Percentiles rank a stretch among this genome's conserved stretches.
These are phyloP conservation scores for Fratercula arctica DNA, from an alignment of 2,797 vertebrate genomes.

Conservation along the genomic window DNA sequence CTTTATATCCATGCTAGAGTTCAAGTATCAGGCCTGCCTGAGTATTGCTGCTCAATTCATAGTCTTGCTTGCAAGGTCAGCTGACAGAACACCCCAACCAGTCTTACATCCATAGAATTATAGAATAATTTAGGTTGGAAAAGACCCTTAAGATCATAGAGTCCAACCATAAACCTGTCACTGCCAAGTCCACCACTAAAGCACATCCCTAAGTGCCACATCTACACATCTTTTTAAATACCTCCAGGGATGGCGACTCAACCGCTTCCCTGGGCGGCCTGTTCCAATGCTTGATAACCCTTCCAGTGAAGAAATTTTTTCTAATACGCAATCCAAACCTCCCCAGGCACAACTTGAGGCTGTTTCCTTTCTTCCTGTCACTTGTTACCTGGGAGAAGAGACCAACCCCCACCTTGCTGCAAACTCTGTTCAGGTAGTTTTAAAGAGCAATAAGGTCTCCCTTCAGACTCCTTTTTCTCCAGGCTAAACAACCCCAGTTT, in stretches of 20 bases:
- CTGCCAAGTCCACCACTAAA: not conserved
- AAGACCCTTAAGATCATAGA: not conserved
- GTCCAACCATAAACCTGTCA: not conserved
- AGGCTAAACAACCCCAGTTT: too few species aligned
- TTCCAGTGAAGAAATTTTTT: not conserved
- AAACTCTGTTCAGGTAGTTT: too few species aligned
- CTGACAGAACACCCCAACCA: not conserved
- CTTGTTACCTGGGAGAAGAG: not conserved
- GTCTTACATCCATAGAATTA: not conserved
- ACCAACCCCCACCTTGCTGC: not conserved
- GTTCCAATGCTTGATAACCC: not conserved
- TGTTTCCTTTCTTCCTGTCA: not conserved
- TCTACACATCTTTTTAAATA: not conserved
- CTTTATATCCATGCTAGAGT: not conserved
- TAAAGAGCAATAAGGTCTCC: too few species aligned
- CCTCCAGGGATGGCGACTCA: not conserved
- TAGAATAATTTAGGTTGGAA: not conserved
- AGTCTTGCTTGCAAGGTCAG: not conserved
- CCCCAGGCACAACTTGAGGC: not conserved
- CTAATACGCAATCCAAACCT: not conserved
- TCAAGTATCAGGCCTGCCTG: not conserved
- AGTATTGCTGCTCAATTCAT: not conserved
- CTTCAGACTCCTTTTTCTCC: too few species aligned
- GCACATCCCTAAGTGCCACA: not conserved
- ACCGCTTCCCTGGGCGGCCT: not conserved